Percentiles rank a stretch among this genome's conserved stretches.
Conservation (phyloP, 2,797 vertebrate genomes). For the Eptatretus atami region DNA sequence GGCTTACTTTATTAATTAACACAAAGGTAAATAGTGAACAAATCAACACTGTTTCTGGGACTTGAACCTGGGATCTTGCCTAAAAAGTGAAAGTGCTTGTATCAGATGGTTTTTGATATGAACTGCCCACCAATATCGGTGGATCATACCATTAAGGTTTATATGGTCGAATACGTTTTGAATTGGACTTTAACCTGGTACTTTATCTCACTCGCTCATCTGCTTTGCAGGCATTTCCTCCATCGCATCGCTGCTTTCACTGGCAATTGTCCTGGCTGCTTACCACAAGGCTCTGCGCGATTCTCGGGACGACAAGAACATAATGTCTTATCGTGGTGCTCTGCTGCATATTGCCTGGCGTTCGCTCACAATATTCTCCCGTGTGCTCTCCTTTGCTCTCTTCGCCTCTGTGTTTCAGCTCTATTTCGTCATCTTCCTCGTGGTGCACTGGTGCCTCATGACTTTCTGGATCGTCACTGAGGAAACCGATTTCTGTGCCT, state of each 20-base stretch:
- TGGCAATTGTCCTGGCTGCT: slow-evolving; percentile 97
- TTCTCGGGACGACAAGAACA: slow-evolving; percentile 96
- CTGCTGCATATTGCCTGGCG: slow-evolving; percentile 88
- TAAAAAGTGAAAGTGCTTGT: too few species aligned
- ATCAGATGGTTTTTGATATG: too few species aligned
- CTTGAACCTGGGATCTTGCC: too few species aligned
- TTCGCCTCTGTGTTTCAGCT: slow-evolving; percentile 99
- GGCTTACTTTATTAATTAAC: too few species aligned
- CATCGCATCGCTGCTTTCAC: slow-evolving; percentile 81
- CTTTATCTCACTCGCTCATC: too few species aligned
- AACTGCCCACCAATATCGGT: too few species aligned
- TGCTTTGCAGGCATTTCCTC: slow-evolving; percentile 44
- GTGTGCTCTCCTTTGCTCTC: slow-evolving; percentile 90
- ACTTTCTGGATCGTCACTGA: slow-evolving; percentile 99
- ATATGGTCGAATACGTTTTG: too few species aligned
- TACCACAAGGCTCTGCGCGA: slow-evolving; percentile 99
- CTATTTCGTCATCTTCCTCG: slow-evolving; percentile 99
- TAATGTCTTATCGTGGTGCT: slow-evolving; percentile 95
- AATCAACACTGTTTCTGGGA: too few species aligned
- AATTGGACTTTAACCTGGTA: too few species aligned
- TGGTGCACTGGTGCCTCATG: slow-evolving; percentile 98
- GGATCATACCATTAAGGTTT: too few species aligned
- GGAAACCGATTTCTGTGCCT: slow-evolving; percentile 99
- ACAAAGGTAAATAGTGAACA: too few species aligned
- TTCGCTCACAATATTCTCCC: slow-evolving; percentile 90